Evolutionary conservation across 2,797 vertebrate genomes (phyloP), one percentile per base, ranked within the genome.

Genomic region (Austrolebias charrua): DNA sequence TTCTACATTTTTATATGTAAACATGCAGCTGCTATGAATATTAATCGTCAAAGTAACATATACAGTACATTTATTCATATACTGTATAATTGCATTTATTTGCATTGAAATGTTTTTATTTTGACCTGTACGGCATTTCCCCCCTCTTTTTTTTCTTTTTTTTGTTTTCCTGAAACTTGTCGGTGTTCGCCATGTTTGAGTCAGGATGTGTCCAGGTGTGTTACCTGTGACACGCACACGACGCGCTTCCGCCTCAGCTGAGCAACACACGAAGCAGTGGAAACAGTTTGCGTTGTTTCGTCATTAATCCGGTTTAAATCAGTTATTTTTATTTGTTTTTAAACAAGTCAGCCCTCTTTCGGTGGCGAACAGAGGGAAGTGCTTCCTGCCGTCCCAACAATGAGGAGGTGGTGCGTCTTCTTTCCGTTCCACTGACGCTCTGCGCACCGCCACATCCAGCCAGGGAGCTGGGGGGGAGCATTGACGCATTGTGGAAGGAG

Each of bases 401-500:
- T 63, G 73, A 63, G 80, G 80, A 82, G 76, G 76, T 75, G 76
- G 76, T 75, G 84, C 88, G 85, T 87, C 88, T 86, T 78, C 48
- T 75, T 85, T 81, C 82, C 79, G 68, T 68, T 85, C 75, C 78
- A 58, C 75, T 82, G 84, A 86, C 74, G 82, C 81, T 85, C 80
- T 88, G 88, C 82, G 83, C 84, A 81, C 84, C 60, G 82, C 81
- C 78, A 80, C 64, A 24, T 82, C 73, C 71, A 76, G 68, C 57
- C 76, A 67, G 46, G 20, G 76, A 84, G 80, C 85, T 83, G 38
- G 38, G 9, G 9, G 38, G 38, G 33, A 40, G 74, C 80, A 79
- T 63, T 91, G 88, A 89, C 88, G 90, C 88, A 91, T 83, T 87
- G 89, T 86, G 78, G 72, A 76, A 19, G 74, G 82, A 73, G 73